phyloP scores from a whole-genome alignment of 2,888 invertebrate species.

The Phyllotreta striolata region DNA sequence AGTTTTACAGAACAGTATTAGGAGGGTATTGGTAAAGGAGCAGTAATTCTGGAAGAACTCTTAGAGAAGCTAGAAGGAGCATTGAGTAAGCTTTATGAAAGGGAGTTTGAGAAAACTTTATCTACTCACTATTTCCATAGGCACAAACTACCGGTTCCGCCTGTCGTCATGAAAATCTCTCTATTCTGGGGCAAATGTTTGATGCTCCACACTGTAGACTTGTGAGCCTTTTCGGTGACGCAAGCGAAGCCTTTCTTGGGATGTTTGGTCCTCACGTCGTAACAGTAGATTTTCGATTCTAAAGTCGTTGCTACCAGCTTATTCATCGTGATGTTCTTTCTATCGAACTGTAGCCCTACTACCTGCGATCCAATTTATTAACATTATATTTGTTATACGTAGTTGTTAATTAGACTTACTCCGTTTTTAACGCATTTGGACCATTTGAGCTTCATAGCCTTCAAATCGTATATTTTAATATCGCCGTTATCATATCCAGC shows the following conservation, averaged over 20 bases:
- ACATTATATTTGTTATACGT: not conserved
- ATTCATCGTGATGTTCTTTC: constrained; percentile 94
- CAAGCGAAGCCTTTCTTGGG: constrained; percentile 85
- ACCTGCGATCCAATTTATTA: constrained; percentile 62
- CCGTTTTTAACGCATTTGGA: constrained; percentile 93
- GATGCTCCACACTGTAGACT: constrained; percentile 88
- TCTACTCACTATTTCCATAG: constrained; percentile 93
- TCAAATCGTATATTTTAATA: constrained; percentile 90
- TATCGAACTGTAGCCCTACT: constrained; percentile 88
- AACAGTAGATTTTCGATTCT: constrained; percentile 89
- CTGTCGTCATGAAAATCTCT: constrained; percentile 89
- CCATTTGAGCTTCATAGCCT: constrained; percentile 85
- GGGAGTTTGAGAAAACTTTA: not conserved
- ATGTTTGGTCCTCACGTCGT: constrained; percentile 88
- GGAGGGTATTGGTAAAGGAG: no score
- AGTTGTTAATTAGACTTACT: constrained; percentile 61
- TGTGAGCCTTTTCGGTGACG: constrained; percentile 63
- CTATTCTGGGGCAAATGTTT: constrained; percentile 93
- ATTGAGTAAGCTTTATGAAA: no score
- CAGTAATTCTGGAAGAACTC: no score
- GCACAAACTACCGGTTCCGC: constrained; percentile 88
- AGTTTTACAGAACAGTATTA: no score
- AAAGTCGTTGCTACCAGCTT: constrained; percentile 91
- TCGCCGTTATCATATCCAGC: constrained; percentile 98
- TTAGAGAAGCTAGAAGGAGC: no score